phyloP scores from a whole-genome alignment of 2,797 vertebrate species.

The Otolemur crassicaudatus region DNA sequence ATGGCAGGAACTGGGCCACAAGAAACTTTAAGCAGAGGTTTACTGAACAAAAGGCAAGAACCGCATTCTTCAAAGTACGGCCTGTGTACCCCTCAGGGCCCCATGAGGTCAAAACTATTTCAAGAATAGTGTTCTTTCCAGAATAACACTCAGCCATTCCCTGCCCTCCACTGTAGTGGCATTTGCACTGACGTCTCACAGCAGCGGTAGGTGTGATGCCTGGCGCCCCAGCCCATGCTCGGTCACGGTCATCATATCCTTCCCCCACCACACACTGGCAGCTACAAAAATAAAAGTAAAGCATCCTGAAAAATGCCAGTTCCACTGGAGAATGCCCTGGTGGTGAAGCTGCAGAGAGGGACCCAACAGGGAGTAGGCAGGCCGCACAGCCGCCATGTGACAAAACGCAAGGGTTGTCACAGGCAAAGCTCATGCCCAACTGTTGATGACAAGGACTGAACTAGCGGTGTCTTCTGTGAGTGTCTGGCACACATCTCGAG shows the following conservation, averaged over 20 bases:
- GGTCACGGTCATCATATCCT: too few relatives aligned
- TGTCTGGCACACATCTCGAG: not conserved
- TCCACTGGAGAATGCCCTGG: accelerated
- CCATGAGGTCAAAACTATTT: not conserved
- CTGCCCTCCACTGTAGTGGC: not conserved
- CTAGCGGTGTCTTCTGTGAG: not conserved
- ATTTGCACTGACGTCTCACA: not conserved
- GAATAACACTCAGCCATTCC: not conserved
- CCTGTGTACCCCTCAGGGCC: not conserved
- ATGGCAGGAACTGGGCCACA: not conserved
- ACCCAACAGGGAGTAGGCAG: accelerated
- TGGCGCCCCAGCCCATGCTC: not conserved
- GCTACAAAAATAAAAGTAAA: not conserved
- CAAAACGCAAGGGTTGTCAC: accelerated
- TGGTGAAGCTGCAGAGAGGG: accelerated
- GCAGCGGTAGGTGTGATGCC: not conserved
- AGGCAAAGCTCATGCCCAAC: not conserved
- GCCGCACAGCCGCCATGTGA: accelerated
- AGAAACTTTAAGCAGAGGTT: not conserved
- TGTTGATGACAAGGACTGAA: not conserved
- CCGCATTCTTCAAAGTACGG: not conserved
- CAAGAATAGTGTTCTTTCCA: not conserved
- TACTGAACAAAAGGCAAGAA: not conserved
- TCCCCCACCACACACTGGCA: not conserved
- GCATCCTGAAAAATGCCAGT: not conserved